phyloP scores from a whole-genome alignment of 1,140 invertebrate genomes.

The Pachypsylla venusta region DNA sequence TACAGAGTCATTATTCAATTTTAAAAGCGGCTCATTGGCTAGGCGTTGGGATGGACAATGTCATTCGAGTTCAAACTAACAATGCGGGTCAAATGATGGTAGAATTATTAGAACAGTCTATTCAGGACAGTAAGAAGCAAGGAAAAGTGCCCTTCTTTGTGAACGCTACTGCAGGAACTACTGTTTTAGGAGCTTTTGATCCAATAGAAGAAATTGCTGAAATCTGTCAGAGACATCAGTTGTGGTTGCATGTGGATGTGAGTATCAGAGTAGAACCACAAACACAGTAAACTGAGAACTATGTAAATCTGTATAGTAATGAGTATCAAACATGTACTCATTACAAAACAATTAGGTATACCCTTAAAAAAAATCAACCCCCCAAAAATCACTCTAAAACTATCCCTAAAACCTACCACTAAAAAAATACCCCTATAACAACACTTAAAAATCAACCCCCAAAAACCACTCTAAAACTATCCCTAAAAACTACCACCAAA shows the following conservation, averaged over 20 bases:
- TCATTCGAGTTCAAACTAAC: slow-evolving; percentile 51
- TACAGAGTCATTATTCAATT: slow-evolving; percentile 72
- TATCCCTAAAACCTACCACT: too few species aligned
- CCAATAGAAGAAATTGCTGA: slow-evolving; percentile 55
- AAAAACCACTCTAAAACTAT: too few species aligned
- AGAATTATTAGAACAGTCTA: slow-evolving; percentile 37
- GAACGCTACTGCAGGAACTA: slow-evolving; percentile 57
- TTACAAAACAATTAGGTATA: too few species aligned
- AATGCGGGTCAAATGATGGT: slow-evolving; percentile 45
- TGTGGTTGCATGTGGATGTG: slow-evolving; percentile 82
- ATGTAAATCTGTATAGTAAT: too few species aligned
- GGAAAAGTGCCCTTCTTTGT: slow-evolving; percentile 48
- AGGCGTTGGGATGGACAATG: slow-evolving; percentile 61
- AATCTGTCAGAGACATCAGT: slow-evolving; percentile 39
- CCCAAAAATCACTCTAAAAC: too few species aligned
- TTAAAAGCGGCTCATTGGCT: slow-evolving; percentile 62
- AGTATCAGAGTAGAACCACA: slow-evolving; percentile 26
- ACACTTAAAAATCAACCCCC: too few species aligned
- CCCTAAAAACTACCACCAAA: too few species aligned
- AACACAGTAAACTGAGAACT: not conserved
- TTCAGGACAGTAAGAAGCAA: slow-evolving; percentile 32
- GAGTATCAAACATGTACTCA: too few species aligned
- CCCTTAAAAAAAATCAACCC: too few species aligned
- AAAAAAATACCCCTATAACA: too few species aligned
- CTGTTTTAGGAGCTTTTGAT: slow-evolving; percentile 71